phyloP scores from a whole-genome alignment of 1,140 invertebrate species.

The Pectinophora gossypiella region DNA sequence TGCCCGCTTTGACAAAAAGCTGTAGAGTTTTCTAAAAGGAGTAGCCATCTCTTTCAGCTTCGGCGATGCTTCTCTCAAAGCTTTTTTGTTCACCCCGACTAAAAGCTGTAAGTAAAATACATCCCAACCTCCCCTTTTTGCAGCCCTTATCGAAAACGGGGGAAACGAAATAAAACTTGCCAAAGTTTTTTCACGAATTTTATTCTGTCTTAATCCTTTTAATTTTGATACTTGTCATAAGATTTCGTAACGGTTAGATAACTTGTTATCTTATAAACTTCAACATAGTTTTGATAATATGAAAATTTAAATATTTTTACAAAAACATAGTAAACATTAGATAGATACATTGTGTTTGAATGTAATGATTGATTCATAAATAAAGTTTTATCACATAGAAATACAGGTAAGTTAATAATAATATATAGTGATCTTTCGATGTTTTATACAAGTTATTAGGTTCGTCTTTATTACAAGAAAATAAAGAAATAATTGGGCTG shows the following conservation, averaged over 20 bases:
- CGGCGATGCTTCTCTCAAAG: neutral
- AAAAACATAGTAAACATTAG: slow-evolving; percentile 1
- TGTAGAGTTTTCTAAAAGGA: neutral
- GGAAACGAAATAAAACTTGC: neutral
- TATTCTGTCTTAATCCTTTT: slow-evolving; percentile 61
- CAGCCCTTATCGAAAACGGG: too few species aligned
- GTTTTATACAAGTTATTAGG: too few species aligned
- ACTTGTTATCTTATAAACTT: slow-evolving; percentile 46
- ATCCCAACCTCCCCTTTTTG: neutral
- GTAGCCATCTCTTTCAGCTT: neutral
- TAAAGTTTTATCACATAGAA: neutral
- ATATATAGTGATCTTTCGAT: neutral
- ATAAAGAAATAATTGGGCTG: too few species aligned
- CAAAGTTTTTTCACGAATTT: slow-evolving; percentile 45
- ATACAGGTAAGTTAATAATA: neutral
- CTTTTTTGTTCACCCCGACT: neutral
- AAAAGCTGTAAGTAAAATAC: neutral
- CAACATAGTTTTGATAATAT: slow-evolving; percentile 32
- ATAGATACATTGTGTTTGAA: too few species aligned
- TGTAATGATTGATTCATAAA: too few species aligned
- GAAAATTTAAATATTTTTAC: slow-evolving; percentile 17
- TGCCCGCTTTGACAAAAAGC: neutral
- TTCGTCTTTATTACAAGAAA: too few species aligned
- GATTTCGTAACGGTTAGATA: slow-evolving; percentile 65
- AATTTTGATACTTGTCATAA: slow-evolving; percentile 65